phyloP scores from a whole-genome alignment of 92 coral and sea anemone genomes.

The Virgularia gustaviana region DNA sequence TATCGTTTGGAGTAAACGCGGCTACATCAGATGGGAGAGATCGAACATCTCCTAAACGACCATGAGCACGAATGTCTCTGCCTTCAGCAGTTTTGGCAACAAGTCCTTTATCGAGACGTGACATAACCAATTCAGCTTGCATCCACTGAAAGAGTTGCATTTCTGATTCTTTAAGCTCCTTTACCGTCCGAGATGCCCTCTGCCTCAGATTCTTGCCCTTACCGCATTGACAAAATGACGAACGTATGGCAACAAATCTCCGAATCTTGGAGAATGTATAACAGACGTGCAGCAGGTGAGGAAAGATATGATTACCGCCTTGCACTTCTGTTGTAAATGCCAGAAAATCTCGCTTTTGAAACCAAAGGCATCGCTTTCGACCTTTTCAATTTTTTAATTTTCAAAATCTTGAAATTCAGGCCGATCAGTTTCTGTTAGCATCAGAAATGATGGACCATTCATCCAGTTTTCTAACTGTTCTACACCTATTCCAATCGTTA shows the following conservation, averaged over 20 bases:
- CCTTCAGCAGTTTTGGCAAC: conserved; percentile 31
- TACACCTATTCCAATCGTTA: conserved; percentile 38
- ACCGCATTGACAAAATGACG: conserved; percentile 35
- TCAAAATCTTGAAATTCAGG: conserved; percentile 8
- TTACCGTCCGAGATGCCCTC: conserved; percentile 10
- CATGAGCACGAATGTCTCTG: conserved; percentile 49
- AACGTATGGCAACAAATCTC: conserved; percentile 49
- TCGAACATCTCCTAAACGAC: conserved; percentile 49
- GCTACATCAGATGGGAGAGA: conserved; percentile 46
- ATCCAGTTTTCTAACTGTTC: conserved; percentile 23
- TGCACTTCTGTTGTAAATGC: no score
- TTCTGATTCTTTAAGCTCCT: conserved; percentile 45
- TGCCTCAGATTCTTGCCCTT: neutral
- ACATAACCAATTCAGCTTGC: conserved; percentile 37
- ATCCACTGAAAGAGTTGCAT: conserved; percentile 53
- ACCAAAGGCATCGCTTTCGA: no score
- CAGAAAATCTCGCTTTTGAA: no score
- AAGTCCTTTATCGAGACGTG: conserved; percentile 44
- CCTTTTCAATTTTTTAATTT: neutral
- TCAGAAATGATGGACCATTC: conserved; percentile 32
- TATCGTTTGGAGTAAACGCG: conserved; percentile 46
- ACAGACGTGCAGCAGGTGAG: conserved; percentile 42
- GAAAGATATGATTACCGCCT: conserved; percentile 45
- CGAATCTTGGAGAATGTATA: conserved; percentile 46
- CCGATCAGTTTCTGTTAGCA: conserved; percentile 20